These are phyloP conservation scores for Chascanopsetta lugubris DNA, from an alignment of 2,113 vertebrate species.

Conservation along the genomic window DNA sequence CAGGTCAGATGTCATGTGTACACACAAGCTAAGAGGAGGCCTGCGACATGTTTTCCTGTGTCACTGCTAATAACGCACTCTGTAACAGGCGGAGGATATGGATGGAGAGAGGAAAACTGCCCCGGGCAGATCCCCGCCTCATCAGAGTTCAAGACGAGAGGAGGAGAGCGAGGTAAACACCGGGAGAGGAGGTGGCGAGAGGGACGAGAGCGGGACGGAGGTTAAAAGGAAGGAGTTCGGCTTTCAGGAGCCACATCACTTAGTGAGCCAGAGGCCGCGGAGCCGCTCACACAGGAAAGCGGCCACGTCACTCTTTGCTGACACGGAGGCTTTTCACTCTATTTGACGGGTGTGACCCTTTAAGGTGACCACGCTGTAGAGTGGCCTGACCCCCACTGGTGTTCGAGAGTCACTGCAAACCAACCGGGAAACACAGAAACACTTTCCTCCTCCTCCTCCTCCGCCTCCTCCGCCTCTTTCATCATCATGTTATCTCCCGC, in stretches of 20 bases:
- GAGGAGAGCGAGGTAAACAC: neutral
- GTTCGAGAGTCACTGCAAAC: slow-evolving; percentile 29
- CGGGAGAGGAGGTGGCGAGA: slow-evolving; percentile 11
- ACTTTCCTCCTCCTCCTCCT: neutral
- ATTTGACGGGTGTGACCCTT: slow-evolving; percentile 32
- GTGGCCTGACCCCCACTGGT: slow-evolving; percentile 19
- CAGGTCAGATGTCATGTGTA: neutral
- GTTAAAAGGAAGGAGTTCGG: slow-evolving; percentile 33
- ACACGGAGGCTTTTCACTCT: slow-evolving; percentile 39
- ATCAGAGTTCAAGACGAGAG: slow-evolving; percentile 45
- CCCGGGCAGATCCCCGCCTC: slow-evolving; percentile 60
- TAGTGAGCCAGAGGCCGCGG: slow-evolving; percentile 10
- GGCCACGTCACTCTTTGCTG: slow-evolving; percentile 47
- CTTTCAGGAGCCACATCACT: slow-evolving; percentile 52
- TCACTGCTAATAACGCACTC: slow-evolving; percentile 55
- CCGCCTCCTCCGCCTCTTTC: slow-evolving; percentile 5
- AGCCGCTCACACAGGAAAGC: slow-evolving; percentile 39
- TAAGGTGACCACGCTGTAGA: slow-evolving; percentile 9
- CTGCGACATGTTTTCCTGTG: slow-evolving; percentile 44
- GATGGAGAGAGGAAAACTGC: slow-evolving; percentile 68
- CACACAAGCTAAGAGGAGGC: slow-evolving; percentile 27
- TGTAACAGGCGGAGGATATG: slow-evolving; percentile 63
- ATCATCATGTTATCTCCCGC: slow-evolving; percentile 19
- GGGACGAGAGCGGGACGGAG: slow-evolving; percentile 7
- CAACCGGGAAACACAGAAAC: neutral